Conservation (phyloP, 2,113 vertebrate genomes). For the Zeus faber region DNA sequence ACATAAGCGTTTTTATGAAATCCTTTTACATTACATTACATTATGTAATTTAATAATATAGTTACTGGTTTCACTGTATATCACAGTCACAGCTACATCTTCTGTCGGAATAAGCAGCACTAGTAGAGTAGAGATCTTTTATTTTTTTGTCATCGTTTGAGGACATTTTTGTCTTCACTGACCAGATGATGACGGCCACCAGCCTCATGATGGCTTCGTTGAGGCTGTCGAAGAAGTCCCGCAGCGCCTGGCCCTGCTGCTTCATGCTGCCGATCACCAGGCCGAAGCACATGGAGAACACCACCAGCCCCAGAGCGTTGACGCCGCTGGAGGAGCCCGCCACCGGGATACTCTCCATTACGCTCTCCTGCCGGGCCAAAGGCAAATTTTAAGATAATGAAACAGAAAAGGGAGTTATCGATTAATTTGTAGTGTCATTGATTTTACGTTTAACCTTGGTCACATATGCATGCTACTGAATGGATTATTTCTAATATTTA, state of each 20-base stretch:
- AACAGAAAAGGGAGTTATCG: not conserved
- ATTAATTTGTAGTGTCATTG: too few relatives aligned
- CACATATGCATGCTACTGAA: too few relatives aligned
- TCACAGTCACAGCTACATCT: too few relatives aligned
- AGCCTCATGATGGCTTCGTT: slow-evolving; percentile 97
- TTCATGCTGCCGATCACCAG: slow-evolving; percentile 95
- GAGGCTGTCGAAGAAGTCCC: slow-evolving; percentile 93
- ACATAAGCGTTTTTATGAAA: too few relatives aligned
- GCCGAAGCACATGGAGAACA: slow-evolving; percentile 95
- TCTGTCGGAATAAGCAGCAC: too few relatives aligned
- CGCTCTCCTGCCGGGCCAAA: slow-evolving; percentile 67
- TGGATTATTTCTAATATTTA: too few relatives aligned
- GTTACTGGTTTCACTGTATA: too few relatives aligned
- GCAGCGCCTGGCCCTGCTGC: slow-evolving; percentile 87
- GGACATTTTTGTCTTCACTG: slow-evolving; percentile 70
- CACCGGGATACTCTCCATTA: slow-evolving; percentile 85
- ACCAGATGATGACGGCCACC: slow-evolving; percentile 97
- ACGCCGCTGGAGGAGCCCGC: slow-evolving; percentile 87
- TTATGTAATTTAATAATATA: too few relatives aligned
- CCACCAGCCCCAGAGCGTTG: slow-evolving; percentile 92
- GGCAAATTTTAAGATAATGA: not conserved
- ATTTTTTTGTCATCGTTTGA: too few relatives aligned
- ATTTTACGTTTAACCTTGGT: too few relatives aligned
- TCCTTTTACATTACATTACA: too few relatives aligned
- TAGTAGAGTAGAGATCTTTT: too few relatives aligned